These are phyloP conservation scores for Agrilus mali DNA, from an alignment of 2,888 invertebrate species.

Conservation along the genomic window DNA sequence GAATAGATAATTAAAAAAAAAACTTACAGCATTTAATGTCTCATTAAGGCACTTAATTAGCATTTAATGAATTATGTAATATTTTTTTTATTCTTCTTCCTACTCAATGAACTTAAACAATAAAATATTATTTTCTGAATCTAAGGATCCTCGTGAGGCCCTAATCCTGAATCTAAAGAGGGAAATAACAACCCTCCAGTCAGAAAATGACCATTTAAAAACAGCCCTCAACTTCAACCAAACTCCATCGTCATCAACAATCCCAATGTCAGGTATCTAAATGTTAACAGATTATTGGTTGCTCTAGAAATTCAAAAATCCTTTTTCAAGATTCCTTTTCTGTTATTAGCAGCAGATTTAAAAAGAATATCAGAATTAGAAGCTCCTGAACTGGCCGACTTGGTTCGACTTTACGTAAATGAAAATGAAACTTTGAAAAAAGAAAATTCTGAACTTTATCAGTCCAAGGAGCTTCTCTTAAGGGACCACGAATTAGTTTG, in stretches of 20 bases:
- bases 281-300: no score
- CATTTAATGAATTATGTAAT: no score
- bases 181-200: conserved; percentile 72
- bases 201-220: conserved; percentile 79
- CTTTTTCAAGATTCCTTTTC: no score
- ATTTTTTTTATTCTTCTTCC: no score
- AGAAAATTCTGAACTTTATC: conserved; percentile 78
- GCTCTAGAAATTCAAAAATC: no score
- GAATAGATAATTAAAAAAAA: no score
- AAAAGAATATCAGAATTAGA: conserved; percentile 64
- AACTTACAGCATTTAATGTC: no score
- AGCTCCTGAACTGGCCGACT: conserved; percentile 66
- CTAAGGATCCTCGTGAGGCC: conserved; percentile 82
- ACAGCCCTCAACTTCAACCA: conserved; percentile 45
- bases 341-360: conserved; percentile 52
- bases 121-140: conserved; percentile 3
- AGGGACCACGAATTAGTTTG: conserved; percentile 84
- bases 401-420: conserved; percentile 74
- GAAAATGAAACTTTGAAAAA: conserved; percentile 66
- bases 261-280: no score
- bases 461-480: conserved; percentile 64
- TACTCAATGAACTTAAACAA: no score
- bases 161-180: conserved; percentile 78
- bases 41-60: no score
- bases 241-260: no score